Evolutionary conservation across 2,888 invertebrate genomes (phyloP), one percentile per base, ranked within the genome.

Genomic region (Meiosimyza decipiens): DNA sequence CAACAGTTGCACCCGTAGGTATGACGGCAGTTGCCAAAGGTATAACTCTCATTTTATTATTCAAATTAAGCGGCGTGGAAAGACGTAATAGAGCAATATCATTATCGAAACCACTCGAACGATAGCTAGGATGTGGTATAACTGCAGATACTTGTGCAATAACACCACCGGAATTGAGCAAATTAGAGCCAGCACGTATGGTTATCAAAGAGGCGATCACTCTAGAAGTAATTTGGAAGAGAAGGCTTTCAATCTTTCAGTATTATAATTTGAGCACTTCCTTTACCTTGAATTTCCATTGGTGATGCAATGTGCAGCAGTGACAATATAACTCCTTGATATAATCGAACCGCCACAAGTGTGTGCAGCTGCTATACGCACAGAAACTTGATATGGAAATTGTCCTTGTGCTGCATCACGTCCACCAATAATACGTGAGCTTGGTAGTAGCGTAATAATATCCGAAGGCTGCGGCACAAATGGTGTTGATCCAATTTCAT

Each of bases 81-180:
- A 87, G 75, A 7, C 80, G 79, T 5, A 87, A 15, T 5, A 87
- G 18, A 0, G 86, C 87, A 72, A 86, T 72, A 33, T 86, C 86
- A 54, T 82, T 77, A 50, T 75, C 75, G 2, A 40, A 40, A 4
- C 73, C 18, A 4, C 40, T 77, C 55, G 72, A 76, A 0, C 62
- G 50, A 64, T 81, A 85, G 0, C 69, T 40, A 3, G 82, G 82
- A 78, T 85, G 84, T n/a, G 79, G 69, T 49, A 64, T 76, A 2
- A 78, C 59, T 2, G 73, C 40, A 0, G 80, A 72, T 3, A 85
- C 80, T n/a, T 77, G 75, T 40, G 80, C 74, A 13, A 76, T 70
- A 11, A 76, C 75, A 49, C 82, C 82, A 16, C 76, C 82, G 4
- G 73, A 51, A 6, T 79, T 71, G 1, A 81, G 77, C 5, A 71